phyloP scores from a whole-genome alignment of 2,113 vertebrate species.

The Telmatochromis brachygnathus region DNA sequence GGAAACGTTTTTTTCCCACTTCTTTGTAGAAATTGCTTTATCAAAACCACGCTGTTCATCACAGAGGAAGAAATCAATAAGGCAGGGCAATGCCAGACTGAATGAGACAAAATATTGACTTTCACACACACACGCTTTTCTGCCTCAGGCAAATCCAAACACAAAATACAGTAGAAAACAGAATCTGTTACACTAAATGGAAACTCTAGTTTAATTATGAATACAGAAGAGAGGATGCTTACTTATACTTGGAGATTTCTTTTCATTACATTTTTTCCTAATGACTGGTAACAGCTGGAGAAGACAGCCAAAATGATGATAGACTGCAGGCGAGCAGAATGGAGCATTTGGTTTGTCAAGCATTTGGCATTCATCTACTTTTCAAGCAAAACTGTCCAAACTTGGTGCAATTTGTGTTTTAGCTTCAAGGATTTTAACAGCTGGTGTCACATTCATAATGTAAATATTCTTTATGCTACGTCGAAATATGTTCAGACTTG shows the following conservation, averaged over 20 bases:
- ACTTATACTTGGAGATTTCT: background rate
- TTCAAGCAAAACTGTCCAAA: background rate
- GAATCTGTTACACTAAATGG: background rate
- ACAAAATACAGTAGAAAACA: background rate
- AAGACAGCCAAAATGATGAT: slow-evolving; percentile 2
- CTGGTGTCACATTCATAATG: background rate
- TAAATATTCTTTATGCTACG: background rate
- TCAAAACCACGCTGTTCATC: background rate
- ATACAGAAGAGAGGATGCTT: background rate
- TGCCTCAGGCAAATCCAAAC: background rate
- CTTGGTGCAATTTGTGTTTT: background rate
- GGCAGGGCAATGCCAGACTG: background rate
- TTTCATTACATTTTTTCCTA: background rate
- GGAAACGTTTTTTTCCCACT: background rate
- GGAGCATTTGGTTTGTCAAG: background rate
- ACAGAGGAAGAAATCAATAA: background rate
- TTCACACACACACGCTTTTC: background rate
- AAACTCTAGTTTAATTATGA: background rate
- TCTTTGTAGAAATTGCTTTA: background rate
- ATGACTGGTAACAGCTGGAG: slow-evolving; percentile 2
- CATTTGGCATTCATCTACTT: background rate
- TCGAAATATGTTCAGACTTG: background rate
- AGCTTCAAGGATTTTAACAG: background rate
- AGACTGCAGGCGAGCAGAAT: slow-evolving; percentile 1
- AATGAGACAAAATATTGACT: background rate